Evolutionary conservation across 2,888 invertebrate species (phyloP).

Genomic region (Amphiduros pacificus): DNA sequence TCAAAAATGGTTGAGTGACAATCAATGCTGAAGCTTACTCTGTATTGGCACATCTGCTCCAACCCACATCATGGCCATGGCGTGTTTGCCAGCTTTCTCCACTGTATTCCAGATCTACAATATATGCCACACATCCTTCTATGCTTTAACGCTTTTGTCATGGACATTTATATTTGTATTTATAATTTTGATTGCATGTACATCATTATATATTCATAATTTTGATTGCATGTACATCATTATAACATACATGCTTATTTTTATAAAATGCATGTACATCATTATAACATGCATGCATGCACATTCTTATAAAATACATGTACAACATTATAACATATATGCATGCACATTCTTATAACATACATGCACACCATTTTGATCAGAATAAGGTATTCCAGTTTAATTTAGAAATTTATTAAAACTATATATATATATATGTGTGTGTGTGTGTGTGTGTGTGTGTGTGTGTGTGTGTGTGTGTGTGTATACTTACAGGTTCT

Average conservation of each 20-base stretch:
- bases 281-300: too few relatives aligned
- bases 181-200: not conserved
- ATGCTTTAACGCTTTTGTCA: not conserved
- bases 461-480: too few relatives aligned
- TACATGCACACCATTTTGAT: too few relatives aligned
- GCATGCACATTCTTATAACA: not conserved
- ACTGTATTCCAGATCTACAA: slow-evolving; percentile 48
- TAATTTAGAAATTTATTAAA: too few relatives aligned
- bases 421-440: too few relatives aligned
- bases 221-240: not conserved
- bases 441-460: too few relatives aligned
- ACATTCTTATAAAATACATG: too few relatives aligned
- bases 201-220: not conserved
- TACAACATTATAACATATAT: not conserved
- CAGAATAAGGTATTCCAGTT: too few relatives aligned
- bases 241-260: too few relatives aligned
- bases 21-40: slow-evolving; percentile 25
- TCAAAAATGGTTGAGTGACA: not conserved
- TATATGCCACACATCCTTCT: not conserved
- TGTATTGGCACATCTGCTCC: slow-evolving; percentile 47
- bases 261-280: too few relatives aligned
- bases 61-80: slow-evolving; percentile 50
- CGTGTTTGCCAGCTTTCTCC: slow-evolving; percentile 39
- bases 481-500: slow-evolving; percentile 44
- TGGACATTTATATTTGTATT: not conserved